phyloP scores from a whole-genome alignment of 1,140 invertebrate genomes.

The Octopus sinensis region DNA sequence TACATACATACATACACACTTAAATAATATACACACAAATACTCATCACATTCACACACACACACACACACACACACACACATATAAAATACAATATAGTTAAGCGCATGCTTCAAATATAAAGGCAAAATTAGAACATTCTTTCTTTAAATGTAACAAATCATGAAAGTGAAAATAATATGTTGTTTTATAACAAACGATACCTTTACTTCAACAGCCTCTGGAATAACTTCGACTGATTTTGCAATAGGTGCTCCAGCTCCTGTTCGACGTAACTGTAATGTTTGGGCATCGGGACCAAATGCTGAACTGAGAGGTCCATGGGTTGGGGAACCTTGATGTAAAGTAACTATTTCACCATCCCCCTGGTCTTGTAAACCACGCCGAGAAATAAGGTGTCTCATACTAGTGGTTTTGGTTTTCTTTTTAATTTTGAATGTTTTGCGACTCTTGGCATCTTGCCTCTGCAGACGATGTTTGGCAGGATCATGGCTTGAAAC shows the following conservation, averaged over 20 bases:
- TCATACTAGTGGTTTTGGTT: constrained; percentile 44
- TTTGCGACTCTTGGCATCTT: constrained; percentile 89
- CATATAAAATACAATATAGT: too few relatives aligned
- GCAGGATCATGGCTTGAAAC: constrained; percentile 54
- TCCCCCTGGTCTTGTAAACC: constrained; percentile 11
- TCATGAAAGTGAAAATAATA: not conserved
- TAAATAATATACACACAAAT: not conserved
- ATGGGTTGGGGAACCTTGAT: constrained; percentile 10
- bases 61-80: too few relatives aligned
- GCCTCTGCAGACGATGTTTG: constrained; percentile 80
- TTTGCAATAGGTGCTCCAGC: constrained; percentile 29
- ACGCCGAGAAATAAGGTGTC: constrained; percentile 39
- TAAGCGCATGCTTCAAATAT: too few relatives aligned
- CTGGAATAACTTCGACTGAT: constrained; percentile 46
- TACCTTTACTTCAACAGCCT: constrained; percentile 46
- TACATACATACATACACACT: not conserved
- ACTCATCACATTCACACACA: too few relatives aligned
- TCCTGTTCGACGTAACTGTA: constrained; percentile 24
- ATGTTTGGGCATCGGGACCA: constrained; percentile 20
- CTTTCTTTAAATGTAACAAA: too few relatives aligned
- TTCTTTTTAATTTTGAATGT: constrained; percentile 72
- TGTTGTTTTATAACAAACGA: not conserved
- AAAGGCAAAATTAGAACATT: too few relatives aligned
- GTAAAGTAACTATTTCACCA: not conserved
- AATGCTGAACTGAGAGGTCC: constrained; percentile 13